Evolutionary conservation across 2,113 vertebrate genomes (phyloP).

Genomic region (Heterocephalus glaber): DNA sequence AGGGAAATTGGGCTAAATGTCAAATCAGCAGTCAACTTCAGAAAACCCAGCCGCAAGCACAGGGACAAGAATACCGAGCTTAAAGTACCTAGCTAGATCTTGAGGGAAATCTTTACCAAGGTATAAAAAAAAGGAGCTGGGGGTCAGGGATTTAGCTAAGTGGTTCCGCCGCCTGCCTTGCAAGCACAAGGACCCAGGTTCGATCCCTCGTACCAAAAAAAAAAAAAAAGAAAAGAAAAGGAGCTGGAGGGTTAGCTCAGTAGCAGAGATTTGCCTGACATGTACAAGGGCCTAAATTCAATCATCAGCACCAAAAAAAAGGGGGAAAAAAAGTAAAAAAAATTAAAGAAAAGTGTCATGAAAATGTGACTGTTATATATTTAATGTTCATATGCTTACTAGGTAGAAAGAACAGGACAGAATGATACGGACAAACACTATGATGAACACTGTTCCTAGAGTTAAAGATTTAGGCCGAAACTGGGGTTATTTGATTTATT

Average conservation of each 20-base stretch:
- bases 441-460: neutral
- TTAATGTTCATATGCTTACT: neutral
- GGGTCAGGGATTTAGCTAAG: too few relatives aligned
- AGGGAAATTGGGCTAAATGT: constrained; percentile 71
- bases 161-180: too few relatives aligned
- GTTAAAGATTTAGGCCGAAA: constrained; percentile 18
- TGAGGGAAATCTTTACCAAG: neutral
- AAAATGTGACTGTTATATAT: neutral
- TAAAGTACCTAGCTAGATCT: neutral
- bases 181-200: neutral
- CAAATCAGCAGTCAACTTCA: constrained; percentile 49
- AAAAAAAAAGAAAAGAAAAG: constrained; percentile 39
- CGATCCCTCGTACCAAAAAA: neutral
- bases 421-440: neutral
- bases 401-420: neutral
- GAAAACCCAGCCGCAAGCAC: constrained; percentile 42
- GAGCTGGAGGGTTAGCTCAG: neutral
- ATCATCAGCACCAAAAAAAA: neutral
- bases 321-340: neutral
- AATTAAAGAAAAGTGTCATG: neutral
- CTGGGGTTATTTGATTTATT: constrained; percentile 17
- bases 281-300: neutral
- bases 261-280: neutral
- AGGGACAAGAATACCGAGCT: neutral
- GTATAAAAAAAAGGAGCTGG: neutral